Evolutionary conservation across 2,113 vertebrate species (phyloP), one percentile per base, ranked within the genome.

Genomic region (Cyphomyrus plagiostoma): DNA sequence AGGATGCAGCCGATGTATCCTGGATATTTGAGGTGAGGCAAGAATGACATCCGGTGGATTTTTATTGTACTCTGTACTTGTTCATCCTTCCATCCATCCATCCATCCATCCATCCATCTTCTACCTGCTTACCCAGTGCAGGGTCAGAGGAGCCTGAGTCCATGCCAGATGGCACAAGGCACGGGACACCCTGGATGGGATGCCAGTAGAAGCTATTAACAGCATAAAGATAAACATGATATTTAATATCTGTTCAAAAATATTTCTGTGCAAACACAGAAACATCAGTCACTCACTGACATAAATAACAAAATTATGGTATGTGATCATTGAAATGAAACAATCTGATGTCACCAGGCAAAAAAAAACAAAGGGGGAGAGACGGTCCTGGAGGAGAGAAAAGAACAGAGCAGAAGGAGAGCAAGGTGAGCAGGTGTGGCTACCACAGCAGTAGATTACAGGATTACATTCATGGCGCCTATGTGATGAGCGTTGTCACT

Each of bases 381-480:
- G 83, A 11, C 3, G 45, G 70, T 39, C n/a, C 39, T 7, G 80
- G 15, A 13, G 53, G 50, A 56, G 86, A 23, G 50, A 13, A 56
- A 19, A 53, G 26, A 82, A 56, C 35, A 48, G 83, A 74, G 49
- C 10, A 74, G 56, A 86, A 42, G 88, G 39, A n/a, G 49, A 42
- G 49, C 0, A n/a, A 90, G 92, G 92, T 91, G 48, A 92, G 89
- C 94, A 93, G 93, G 93, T 94, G 93, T 42, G 84, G 87, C 89
- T 91, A 92, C 91, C 91, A 91, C 91, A 53, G 90, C 89, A 83
- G 89, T 89, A 93, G 95, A 95, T 96, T 95, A 96, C 92, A 92
- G 92, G 95, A 96, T 96, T 96, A 96, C 46, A 49, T 89, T 62
- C 89, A 80, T 91, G 84, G 48, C 90, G 92, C 94, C 95, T 95